Evolutionary conservation across 2,888 invertebrate species (phyloP).

Genomic region (Aplocera efformata): DNA sequence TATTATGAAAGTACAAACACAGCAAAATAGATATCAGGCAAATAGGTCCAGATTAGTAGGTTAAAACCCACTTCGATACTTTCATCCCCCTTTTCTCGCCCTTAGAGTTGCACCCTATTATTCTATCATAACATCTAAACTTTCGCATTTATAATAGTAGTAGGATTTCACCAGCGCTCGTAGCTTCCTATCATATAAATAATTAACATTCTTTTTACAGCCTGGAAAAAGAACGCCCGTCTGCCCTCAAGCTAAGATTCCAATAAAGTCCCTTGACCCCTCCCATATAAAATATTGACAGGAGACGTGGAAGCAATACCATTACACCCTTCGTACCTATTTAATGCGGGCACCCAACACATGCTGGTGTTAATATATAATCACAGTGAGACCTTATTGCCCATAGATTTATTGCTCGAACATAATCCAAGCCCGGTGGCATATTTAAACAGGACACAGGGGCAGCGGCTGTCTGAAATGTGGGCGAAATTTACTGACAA

Average conservation of each 20-base stretch:
- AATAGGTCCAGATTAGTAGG: too few relatives aligned
- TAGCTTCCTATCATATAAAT: too few relatives aligned
- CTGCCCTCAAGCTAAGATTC: conserved; percentile 16
- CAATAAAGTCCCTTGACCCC: conserved; percentile 31
- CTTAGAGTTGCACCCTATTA: too few relatives aligned
- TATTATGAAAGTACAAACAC: too few relatives aligned
- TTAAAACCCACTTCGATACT: too few relatives aligned
- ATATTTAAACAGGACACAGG: conserved; percentile 30
- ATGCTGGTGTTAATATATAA: conserved; percentile 44
- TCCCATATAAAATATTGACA: conserved; percentile 28
- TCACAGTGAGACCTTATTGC: conserved; percentile 32
- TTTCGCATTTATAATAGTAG: too few relatives aligned
- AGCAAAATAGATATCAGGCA: too few relatives aligned
- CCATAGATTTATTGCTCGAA: conserved; percentile 54
- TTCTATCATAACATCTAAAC: too few relatives aligned
- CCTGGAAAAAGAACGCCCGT: conserved; percentile 9
- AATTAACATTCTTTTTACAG: conserved; percentile 2
- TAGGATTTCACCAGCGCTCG: too few relatives aligned
- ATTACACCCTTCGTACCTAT: conserved; percentile 34
- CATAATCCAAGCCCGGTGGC: conserved; percentile 47
- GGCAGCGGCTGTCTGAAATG: too few relatives aligned
- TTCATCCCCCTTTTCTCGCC: too few relatives aligned
- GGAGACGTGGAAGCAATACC: conserved; percentile 20
- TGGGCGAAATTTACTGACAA: too few relatives aligned
- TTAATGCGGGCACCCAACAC: conserved; percentile 35